Base-by-base conservation (phyloP, 2,888 invertebrate genomes). In the Rhimphoctona megacephalus region DNA sequence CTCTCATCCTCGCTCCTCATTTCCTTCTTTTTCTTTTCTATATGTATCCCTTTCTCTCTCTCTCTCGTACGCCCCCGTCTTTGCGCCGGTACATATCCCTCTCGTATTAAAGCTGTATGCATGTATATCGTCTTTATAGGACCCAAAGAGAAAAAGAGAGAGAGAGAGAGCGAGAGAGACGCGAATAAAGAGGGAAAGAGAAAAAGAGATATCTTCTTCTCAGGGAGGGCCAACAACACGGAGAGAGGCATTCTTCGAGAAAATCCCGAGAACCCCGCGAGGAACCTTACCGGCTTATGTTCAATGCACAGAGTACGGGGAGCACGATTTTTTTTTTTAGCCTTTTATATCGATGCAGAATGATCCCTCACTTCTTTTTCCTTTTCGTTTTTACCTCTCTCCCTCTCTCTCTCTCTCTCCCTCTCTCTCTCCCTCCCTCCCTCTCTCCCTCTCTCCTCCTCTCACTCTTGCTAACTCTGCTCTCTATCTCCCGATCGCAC, bases 161-260 rank as follows among this genome's bases (percentile, higher is more conserved):
- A 80, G 57, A 39, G 39, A n/a, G 57, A 54, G 72, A 36, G 36
- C 8, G 72, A 36, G 36, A 36, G 36, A 1, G 36, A 36, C 36
- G 36, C 36, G 36, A 36, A 72, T 46, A 52, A 49, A 72, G 19
- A 72, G 72, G 43, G 30, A n/a, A 39, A 43, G 57, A 57, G 57
- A 57, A 57, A 57, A 78, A 52, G 52, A 25, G 67, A 61, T 70
- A 54, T 76, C 69, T 76, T 81, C 69, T 77, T 80, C 84, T 80
- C 86, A 73, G 61, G 57, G 78, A 67, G 83, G 81, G 54, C 77
- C 81, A 78, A 81, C 61, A 49, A 73, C 73, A 43, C 86, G 86
- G 87, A 86, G 74, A 81, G 70, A 81, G 73, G 88, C 89, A 90
- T 91, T 90, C 90, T 89, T 89, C 88, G 87, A 86, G 88, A 88